These are phyloP conservation scores for Protomyctophum bolini DNA, from an alignment of 2,113 vertebrate genomes.

Conservation along the genomic window DNA sequence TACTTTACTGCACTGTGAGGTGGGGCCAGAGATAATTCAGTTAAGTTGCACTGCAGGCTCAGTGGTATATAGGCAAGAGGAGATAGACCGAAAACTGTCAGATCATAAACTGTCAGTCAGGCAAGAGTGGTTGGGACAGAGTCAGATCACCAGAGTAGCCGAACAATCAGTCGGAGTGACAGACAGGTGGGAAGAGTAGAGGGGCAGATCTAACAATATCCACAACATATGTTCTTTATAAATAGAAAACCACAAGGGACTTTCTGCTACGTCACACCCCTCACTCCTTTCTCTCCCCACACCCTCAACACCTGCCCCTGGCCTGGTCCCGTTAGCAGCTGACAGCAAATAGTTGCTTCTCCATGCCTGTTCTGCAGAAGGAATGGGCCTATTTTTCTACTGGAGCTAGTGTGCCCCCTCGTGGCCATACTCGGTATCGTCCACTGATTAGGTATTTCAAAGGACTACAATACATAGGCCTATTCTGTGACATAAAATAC, in stretches of 20 bases:
- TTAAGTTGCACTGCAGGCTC: neutral
- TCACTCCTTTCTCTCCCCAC: constrained; percentile 21
- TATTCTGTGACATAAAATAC: neutral
- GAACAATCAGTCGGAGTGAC: neutral
- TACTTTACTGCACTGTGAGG: neutral
- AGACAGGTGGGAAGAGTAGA: neutral
- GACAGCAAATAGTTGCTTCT: neutral
- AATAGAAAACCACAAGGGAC: constrained; percentile 52
- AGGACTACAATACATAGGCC: neutral
- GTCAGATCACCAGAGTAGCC: neutral
- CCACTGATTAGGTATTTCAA: neutral
- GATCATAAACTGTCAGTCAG: neutral
- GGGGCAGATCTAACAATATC: constrained; percentile 53
- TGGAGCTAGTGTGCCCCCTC: constrained; percentile 32
- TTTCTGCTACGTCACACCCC: constrained; percentile 34
- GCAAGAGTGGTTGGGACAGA: neutral
- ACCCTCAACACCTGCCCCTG: constrained; percentile 23
- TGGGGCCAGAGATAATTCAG: neutral
- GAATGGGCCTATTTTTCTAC: neutral
- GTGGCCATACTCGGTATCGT: constrained; percentile 14
- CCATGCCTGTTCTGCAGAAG: neutral
- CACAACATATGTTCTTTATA: constrained; percentile 62
- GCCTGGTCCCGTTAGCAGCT: neutral
- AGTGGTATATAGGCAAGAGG: neutral
- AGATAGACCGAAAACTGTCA: neutral